phyloP scores from a whole-genome alignment of 2,113 vertebrate genomes.

The Andinoacara biseriatus region DNA sequence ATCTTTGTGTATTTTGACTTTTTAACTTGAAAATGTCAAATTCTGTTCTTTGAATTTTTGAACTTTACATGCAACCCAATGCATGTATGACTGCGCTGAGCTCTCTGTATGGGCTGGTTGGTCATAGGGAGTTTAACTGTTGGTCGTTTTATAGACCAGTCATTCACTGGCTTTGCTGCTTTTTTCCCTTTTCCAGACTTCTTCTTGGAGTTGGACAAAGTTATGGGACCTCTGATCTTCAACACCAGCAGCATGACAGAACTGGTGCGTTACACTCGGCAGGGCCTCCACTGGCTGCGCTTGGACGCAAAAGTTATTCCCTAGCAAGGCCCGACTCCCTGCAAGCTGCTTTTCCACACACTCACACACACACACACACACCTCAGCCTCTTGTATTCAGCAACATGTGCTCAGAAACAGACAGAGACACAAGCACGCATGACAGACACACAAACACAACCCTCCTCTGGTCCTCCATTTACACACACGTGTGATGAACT shows the following conservation, averaged over 20 bases:
- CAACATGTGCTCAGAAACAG: constrained; percentile 37
- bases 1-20: too few species aligned
- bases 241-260: constrained; percentile 99
- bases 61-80: too few species aligned
- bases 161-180: not conserved
- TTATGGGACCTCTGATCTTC: constrained; percentile 95
- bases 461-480: constrained; percentile 60
- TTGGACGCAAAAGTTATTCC: constrained; percentile 90
- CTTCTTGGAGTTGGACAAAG: constrained; percentile 97
- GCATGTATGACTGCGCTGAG: too few species aligned
- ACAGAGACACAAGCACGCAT: constrained; percentile 16
- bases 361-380: constrained; percentile 41
- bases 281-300: constrained; percentile 97
- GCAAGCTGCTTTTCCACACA: constrained; percentile 47
- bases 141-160: not conserved
- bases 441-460: constrained; percentile 36
- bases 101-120: not conserved
- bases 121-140: not conserved
- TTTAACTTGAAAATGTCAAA: too few species aligned
- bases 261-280: constrained; percentile 95
- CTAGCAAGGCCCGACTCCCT: constrained; percentile 61
- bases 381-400: constrained; percentile 49
- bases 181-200: constrained; percentile 83
- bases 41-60: too few species aligned
- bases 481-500: constrained; percentile 53